Evolutionary conservation across 2,797 vertebrate species (phyloP).

Genomic region (Ctenochaetus hawaiiensis): DNA sequence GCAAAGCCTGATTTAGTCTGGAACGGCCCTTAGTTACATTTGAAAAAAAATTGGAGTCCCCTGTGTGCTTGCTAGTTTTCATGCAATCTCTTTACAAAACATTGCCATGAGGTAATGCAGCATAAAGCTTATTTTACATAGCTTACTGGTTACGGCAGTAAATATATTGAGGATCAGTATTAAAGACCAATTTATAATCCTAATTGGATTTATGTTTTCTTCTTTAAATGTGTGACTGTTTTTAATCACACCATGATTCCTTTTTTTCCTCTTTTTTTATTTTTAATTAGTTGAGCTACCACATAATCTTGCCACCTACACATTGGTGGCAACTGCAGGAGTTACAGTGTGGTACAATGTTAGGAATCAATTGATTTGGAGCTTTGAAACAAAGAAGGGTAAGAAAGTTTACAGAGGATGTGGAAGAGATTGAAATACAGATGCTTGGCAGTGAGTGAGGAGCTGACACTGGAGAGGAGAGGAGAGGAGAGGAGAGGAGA

Average conservation of each 20-base stretch:
- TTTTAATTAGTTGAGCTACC: background rate
- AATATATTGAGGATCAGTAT: background rate
- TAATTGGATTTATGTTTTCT: background rate
- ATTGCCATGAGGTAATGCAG: background rate
- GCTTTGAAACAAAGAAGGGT: background rate
- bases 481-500: background rate
- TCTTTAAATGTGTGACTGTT: background rate
- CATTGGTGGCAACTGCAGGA: background rate
- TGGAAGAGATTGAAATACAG: slow-evolving; percentile 14
- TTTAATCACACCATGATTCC: background rate
- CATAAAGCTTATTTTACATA: background rate
- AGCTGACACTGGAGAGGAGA: slow-evolving; percentile 5
- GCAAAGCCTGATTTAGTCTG: too few species aligned
- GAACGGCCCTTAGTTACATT: too few species aligned
- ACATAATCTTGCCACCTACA: background rate
- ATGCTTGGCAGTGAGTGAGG: slow-evolving; percentile 23
- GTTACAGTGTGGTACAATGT: background rate
- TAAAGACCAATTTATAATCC: background rate
- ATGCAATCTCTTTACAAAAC: background rate
- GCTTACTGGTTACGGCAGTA: background rate
- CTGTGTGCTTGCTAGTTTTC: background rate
- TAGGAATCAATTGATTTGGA: slow-evolving; percentile 28
- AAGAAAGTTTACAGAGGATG: slow-evolving; percentile 6
- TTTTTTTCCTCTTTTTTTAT: background rate
- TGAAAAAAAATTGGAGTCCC: background rate